Evolutionary conservation across 2,888 invertebrate species (phyloP).

Genomic region (Drepana falcataria): DNA sequence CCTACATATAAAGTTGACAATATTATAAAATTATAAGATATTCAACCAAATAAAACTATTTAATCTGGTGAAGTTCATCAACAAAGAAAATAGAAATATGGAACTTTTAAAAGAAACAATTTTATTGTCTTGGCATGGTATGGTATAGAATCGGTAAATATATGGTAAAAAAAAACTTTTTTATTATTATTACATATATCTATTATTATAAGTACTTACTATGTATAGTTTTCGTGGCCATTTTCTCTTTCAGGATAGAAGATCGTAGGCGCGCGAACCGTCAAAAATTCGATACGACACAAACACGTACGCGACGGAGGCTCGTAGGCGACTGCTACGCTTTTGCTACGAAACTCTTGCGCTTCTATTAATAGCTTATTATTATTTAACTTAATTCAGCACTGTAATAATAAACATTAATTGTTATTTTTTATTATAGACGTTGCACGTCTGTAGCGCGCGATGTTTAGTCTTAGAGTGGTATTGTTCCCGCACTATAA

Average conservation of each 20-base stretch:
- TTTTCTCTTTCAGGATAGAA: slow-evolving; percentile 24
- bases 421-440: slow-evolving; percentile 21
- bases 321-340: slow-evolving; percentile 56
- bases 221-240: slow-evolving; percentile 44
- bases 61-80: no score
- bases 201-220: slow-evolving; percentile 36
- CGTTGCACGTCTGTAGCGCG: slow-evolving; percentile 48
- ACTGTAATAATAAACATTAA: slow-evolving; percentile 25
- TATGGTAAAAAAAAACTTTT: no score
- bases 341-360: slow-evolving; percentile 45
- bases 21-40: no score
- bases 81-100: no score
- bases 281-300: slow-evolving; percentile 9
- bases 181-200: no score
- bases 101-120: no score
- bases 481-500: slow-evolving; percentile 27
- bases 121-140: no score
- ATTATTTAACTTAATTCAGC: slow-evolving; percentile 35
- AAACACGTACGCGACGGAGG: slow-evolving; percentile 11
- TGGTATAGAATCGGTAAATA: no score
- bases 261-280: slow-evolving; percentile 18
- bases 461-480: slow-evolving; percentile 52
- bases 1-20: no score
- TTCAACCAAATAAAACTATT: no score
- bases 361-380: slow-evolving; percentile 38